Percentiles rank a stretch among this genome's conserved stretches.
These are phyloP conservation scores for Diabrotica balteata DNA, from an alignment of 2,888 invertebrate species.

Conservation along the genomic window DNA sequence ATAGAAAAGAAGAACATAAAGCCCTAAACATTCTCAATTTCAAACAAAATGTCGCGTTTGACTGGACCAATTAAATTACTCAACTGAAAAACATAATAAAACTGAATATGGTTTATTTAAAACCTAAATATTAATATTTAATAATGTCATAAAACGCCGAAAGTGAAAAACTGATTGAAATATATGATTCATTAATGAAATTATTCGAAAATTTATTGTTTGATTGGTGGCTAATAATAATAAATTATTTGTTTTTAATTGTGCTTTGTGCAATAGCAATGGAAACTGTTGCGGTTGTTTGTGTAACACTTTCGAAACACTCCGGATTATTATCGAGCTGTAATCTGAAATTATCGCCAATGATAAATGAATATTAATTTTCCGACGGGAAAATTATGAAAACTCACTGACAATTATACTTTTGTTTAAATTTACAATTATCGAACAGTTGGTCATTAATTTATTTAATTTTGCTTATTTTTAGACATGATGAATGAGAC, in stretches of 20 bases:
- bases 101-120: constrained; percentile 25
- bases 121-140: constrained; percentile 34
- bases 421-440: background rate
- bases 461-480: too few relatives aligned
- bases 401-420: constrained; percentile 32
- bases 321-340: constrained; percentile 30
- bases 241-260: constrained; percentile 45
- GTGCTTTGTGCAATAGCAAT: constrained; percentile 37
- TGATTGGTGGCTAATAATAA: constrained; percentile 40
- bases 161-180: constrained; percentile 39
- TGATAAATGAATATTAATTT: constrained; percentile 25
- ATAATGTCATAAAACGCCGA: constrained; percentile 34
- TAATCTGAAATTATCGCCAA: constrained; percentile 26
- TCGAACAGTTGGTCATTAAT: too few relatives aligned
- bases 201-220: constrained; percentile 40
- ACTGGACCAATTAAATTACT: constrained; percentile 2
- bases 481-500: too few relatives aligned
- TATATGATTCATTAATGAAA: constrained; percentile 41
- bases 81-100: constrained; percentile 19
- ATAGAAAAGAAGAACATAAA: too few relatives aligned
- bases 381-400: constrained; percentile 19
- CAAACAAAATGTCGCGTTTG: too few relatives aligned
- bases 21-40: too few relatives aligned
- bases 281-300: constrained; percentile 38
- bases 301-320: constrained; percentile 34